Evolutionary conservation across 2,113 vertebrate genomes (phyloP), one percentile per base, ranked within the genome.

Genomic region (Mirza zaza): DNA sequence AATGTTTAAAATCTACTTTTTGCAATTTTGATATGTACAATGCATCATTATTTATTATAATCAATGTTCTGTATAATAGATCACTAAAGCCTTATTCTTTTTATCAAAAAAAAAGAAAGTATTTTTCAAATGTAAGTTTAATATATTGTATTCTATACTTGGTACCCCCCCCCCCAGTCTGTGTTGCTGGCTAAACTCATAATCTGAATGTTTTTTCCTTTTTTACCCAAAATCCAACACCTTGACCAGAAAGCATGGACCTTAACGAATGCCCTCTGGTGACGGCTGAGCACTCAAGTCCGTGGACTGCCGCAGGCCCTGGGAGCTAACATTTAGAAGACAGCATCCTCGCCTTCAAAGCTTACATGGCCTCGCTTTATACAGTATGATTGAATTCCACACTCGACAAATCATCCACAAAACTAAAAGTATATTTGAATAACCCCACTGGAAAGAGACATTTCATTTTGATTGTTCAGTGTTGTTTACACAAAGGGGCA

Each of bases 51-150:
- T 73, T 73, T 73, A 73, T 76, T 76, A 76, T 15, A 45, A 45
- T 76, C 27, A 32, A 3, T 15, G 32, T 76, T 76, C 29, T 50
- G 73, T 48, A 27, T 27, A 48, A 29, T 50, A 76, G 15, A 32
- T 50, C 45, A 76, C 42, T 76, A 32, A 32, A 76, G 42, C 45
- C 45, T 76, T 76, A 50, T 50, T 76, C 23, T 39, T 73, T 8
- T 32, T 65, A 11, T 32, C 73, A 32, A 50, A 32, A 48, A 48
- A 87, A 7, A 87, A 81, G 59, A 55, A 34, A 9, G 63, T 76
- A 50, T 39, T 88, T 89, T 89, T 93, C 55, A 86, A 87, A 81
- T 79, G 8, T 27, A 70, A 76, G n/a, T 68, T 90, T 76, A 80
- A 82, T n/a, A 80, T 27, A 45, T 55, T 77, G 39, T 21, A 61